These are phyloP conservation scores for Lepas anatifera DNA, from an alignment of 2,888 invertebrate genomes.

Conservation along the genomic window DNA sequence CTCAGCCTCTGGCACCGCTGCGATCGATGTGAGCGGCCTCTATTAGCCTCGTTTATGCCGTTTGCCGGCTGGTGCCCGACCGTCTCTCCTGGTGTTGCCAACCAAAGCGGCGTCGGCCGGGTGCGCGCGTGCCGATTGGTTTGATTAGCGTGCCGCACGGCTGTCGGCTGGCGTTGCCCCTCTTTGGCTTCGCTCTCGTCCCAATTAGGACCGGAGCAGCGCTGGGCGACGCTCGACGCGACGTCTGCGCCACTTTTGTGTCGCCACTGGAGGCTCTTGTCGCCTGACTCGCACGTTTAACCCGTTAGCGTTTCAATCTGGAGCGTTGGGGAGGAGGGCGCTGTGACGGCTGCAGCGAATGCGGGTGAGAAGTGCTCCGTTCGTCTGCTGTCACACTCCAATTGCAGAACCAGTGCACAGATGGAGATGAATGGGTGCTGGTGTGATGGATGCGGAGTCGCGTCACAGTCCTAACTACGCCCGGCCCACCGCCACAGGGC, in stretches of 20 bases:
- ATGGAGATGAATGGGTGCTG: neutral
- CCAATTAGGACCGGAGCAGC: neutral
- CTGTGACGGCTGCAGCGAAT: neutral
- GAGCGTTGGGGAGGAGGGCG: neutral
- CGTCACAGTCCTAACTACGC: no score
- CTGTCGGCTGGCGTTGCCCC: neutral
- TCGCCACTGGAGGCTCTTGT: neutral
- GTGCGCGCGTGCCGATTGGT: neutral
- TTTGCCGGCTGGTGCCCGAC: neutral
- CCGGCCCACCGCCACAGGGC: no score
- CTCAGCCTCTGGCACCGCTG: neutral
- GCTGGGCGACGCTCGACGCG: neutral
- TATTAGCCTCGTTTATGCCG: slow-evolving; percentile 1
- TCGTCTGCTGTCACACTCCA: neutral
- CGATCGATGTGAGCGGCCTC: neutral
- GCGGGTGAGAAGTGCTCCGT: no score
- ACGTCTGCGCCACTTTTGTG: neutral
- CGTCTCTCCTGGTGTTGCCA: neutral
- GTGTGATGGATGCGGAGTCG: neutral
- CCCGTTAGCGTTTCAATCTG: neutral
- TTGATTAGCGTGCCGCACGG: neutral
- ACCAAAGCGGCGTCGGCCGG: neutral
- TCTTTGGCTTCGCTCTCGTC: neutral
- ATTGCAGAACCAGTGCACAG: neutral
- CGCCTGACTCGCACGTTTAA: neutral